Base-by-base conservation (phyloP, 2,888 invertebrate genomes). In the Parthenolecanium corni region DNA sequence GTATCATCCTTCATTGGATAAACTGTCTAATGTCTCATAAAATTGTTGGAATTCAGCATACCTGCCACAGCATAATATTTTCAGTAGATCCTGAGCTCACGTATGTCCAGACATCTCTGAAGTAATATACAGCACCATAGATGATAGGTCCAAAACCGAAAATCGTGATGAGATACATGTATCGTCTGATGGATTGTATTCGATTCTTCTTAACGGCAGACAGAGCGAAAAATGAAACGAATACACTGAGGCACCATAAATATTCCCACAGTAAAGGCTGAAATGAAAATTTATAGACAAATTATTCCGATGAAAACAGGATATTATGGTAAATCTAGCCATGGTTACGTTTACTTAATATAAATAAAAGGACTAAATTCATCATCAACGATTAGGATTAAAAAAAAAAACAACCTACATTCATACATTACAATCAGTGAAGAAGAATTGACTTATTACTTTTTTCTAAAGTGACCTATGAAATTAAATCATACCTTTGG, bases 211-310 rank as follows among this genome's bases (percentile, higher is more conserved):
- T 85, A 68, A 90, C 82, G 42, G 95, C 89, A 36, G 89, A 83
- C 58, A 94, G 77, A 4, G 89, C 94, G 64, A 93, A 76, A 74
- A 93, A 85, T 14, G 90, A 88, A 42, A 89, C 79, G 36, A 90
- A 74, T 64, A 93, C 76, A 69, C 93, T 92, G 21, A 83, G 75
- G 68, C 89, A 83, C 94, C 95, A 96, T 70, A 88, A 80, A 74
- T 92, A 95, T 75, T 96, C 95, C 95, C 95, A 96, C 76, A 84
- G 81, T 52, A 88, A 76, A 1, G 91, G 89, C 83, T 87, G 76
- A 62, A 79, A 80, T 67, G 66, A 36, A 68, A 67, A 67, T 65
- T 64, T 65, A 64, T 64, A 4, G 16, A 40, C n/a, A n/a, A n/a
- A n/a, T n/a, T n/a, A n/a, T n/a, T n/a, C n/a, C n/a, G n/a, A n/a